Evolutionary conservation across 2,113 vertebrate genomes (phyloP), one percentile per base, ranked within the genome.

Genomic region (Anolis sagrei): DNA sequence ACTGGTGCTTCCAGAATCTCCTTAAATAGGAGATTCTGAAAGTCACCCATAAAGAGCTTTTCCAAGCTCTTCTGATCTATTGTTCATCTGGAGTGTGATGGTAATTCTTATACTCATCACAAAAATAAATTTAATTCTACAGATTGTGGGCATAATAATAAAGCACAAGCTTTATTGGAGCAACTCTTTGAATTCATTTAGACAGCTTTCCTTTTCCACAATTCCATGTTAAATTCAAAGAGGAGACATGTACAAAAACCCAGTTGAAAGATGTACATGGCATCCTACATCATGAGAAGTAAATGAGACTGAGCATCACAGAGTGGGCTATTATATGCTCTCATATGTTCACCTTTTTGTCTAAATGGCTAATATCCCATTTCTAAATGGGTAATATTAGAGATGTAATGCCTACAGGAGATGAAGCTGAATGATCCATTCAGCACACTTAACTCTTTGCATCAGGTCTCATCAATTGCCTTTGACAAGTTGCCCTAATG

Each of bases 391-490:
- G 54, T 83, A 62, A 79, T 81, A 90, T 92, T 86, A 86, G 74
- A 87, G 87, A 88, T 39, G 2, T 85, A 84, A 76, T 92, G 75
- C 85, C 82, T 51, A 51, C 74, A 80, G 16, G 81, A 91, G 88
- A 85, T 88, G 82, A 79, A 91, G 86, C 14, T 87, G 34, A 82
- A 86, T 85, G 90, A 90, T 88, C 89, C 90, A 77, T 72, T 88
- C 4, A 75, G 34, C 70, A 91, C 29, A 25, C 64, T 75, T 92
- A 82, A 69, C 82, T 87, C 93, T 92, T 92, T 72, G 82, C 83
- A 94, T 87, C 19, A 0, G 81, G 86, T 79, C 19, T 91, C 34
- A 85, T 34, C 89, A 89, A 91, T 94, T 91, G 23, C 88, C 84
- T 88, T 62, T 64, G 76, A 77, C 90, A 72, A 72, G 34, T 2